A percentile compares a stretch with the other conserved stretches of the same genome.
Evolutionary conservation across 2,113 vertebrate genomes (phyloP).

Genomic region (Caretta caretta): DNA sequence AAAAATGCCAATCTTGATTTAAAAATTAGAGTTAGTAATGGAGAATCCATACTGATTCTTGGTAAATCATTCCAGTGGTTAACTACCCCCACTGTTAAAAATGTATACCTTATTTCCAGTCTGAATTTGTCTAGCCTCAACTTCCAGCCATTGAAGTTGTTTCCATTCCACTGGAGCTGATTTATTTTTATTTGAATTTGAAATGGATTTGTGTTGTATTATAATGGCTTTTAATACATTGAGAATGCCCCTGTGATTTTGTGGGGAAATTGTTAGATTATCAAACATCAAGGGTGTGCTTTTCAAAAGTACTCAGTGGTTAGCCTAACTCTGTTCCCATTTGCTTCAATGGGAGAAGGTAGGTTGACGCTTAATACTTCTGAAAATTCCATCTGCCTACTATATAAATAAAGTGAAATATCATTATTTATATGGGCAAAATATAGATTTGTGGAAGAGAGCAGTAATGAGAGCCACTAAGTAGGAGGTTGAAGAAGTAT

Average conservation of each 20-base stretch:
- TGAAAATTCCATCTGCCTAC: background rate
- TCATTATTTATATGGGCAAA: background rate
- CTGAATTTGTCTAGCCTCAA: too few species aligned
- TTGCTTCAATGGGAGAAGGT: background rate
- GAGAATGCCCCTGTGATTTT: background rate
- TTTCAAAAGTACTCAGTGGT: background rate
- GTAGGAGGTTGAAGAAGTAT: slow-evolving; percentile 17
- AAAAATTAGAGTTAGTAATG: too few species aligned
- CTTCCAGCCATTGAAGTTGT: too few species aligned
- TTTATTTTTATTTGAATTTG: background rate
- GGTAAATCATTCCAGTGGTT: too few species aligned
- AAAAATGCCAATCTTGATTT: too few species aligned
- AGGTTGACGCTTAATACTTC: background rate
- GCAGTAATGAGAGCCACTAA: background rate
- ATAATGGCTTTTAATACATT: background rate
- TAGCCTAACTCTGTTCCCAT: background rate
- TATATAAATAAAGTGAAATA: background rate
- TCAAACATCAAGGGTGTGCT: background rate
- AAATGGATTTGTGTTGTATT: accelerated
- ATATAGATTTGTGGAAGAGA: background rate
- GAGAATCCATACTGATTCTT: too few species aligned
- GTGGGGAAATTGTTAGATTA: background rate
- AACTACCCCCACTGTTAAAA: too few species aligned
- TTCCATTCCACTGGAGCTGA: too few species aligned
- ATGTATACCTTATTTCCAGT: too few species aligned